Percentiles rank a stretch among this genome's conserved stretches.
Conservation (phyloP, 2,113 vertebrate genomes). For the Anhinga anhinga region DNA sequence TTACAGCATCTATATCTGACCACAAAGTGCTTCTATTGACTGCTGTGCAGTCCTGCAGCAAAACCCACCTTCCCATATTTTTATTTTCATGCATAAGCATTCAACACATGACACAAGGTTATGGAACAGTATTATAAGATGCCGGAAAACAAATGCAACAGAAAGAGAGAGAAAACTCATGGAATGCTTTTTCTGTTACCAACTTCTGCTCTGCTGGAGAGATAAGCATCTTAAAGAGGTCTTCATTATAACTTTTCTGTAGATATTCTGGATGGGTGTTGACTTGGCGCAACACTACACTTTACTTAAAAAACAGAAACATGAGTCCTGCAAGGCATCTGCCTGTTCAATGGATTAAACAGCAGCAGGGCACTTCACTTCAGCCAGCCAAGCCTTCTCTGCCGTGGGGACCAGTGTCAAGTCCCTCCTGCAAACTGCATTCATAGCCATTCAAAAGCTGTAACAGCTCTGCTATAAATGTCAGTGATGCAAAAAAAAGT, state of each 20-base stretch:
- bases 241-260: not conserved
- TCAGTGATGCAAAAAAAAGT: not conserved
- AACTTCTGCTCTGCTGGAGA: not conserved
- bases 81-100: not conserved
- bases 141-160: not conserved
- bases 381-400: not conserved
- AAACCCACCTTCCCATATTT: not conserved
- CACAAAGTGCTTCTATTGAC: slow-evolving; percentile 4
- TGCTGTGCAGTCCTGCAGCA: not conserved
- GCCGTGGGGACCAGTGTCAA: not conserved
- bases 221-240: not conserved
- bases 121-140: not conserved
- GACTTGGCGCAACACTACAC: not conserved
- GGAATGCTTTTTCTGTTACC: not conserved
- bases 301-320: not conserved
- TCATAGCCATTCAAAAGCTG: not conserved
- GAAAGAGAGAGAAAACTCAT: not conserved
- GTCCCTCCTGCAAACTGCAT: not conserved
- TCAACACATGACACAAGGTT: not conserved
- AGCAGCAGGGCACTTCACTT: not conserved
- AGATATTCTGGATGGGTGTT: not conserved
- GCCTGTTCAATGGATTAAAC: not conserved
- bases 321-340: not conserved
- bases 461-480: not conserved
- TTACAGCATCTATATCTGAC: slow-evolving; percentile 30